These are phyloP conservation scores for Drosophila carrolli DNA, from an alignment of 1,140 invertebrate genomes.

Conservation along the genomic window DNA sequence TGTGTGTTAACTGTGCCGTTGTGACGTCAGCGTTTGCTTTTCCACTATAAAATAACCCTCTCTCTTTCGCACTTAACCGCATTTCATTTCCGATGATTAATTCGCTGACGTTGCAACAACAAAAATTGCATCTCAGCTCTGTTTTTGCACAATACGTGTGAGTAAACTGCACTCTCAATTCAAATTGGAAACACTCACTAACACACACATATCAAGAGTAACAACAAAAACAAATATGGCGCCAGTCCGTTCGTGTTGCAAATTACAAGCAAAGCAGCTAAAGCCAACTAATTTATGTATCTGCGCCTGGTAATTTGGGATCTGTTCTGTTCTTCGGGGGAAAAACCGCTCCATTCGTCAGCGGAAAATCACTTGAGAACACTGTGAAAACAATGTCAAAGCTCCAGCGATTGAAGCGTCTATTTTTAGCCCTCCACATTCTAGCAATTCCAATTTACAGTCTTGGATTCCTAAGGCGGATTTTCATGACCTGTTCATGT, in stretches of 20 bases:
- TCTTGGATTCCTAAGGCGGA: neutral
- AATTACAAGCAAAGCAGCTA: conserved; percentile 52
- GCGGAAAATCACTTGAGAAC: conserved; percentile 45
- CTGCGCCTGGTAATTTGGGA: conserved; percentile 49
- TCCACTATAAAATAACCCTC: conserved; percentile 39
- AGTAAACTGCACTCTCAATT: conserved; percentile 47
- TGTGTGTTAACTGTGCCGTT: conserved; percentile 59
- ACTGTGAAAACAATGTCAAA: conserved; percentile 34
- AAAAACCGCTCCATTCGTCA: conserved; percentile 14
- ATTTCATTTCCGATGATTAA: conserved; percentile 74
- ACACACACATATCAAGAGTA: conserved; percentile 26
- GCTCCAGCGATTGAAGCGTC: conserved; percentile 13
- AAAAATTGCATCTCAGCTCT: conserved; percentile 29
- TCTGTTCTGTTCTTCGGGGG: conserved; percentile 61
- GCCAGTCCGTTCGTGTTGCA: conserved; percentile 66
- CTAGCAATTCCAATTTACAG: conserved; percentile 7
- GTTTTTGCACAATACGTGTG: conserved; percentile 27
- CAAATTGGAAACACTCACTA: conserved; percentile 55
- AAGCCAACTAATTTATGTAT: conserved; percentile 56
- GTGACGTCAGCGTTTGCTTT: conserved; percentile 73
- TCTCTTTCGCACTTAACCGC: conserved; percentile 54
- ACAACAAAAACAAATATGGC: conserved; percentile 51
- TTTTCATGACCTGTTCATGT: too few relatives aligned
- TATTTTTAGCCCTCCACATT: conserved; percentile 14
- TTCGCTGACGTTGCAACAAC: conserved; percentile 70